phyloP scores from a whole-genome alignment of 1,140 invertebrate genomes.

The Aethina tumida region DNA sequence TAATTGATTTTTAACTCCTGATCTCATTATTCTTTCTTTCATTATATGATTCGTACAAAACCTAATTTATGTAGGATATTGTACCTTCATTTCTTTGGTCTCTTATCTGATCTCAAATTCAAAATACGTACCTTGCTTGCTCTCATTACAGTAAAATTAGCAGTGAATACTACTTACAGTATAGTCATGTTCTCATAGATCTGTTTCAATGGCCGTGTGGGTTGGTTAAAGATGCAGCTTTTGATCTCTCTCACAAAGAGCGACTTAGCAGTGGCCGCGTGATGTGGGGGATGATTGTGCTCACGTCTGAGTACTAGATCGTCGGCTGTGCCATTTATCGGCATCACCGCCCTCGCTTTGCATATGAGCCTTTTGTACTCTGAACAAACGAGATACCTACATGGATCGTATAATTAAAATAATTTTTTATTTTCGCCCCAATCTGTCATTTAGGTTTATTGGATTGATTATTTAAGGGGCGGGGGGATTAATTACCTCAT shows the following conservation, averaged over 20 bases:
- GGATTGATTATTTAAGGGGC: too few species aligned
- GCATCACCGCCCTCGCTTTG: conserved; percentile 20
- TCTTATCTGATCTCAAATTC: too few species aligned
- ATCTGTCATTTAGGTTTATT: not conserved
- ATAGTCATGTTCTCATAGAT: conserved; percentile 9
- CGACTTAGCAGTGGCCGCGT: not conserved
- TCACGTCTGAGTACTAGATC: conserved; percentile 17
- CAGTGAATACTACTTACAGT: conserved; percentile 21
- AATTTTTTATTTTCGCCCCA: not conserved
- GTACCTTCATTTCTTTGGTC: too few species aligned
- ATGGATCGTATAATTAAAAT: not conserved
- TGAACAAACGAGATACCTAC: conserved; percentile 22
- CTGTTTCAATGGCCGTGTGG: conserved; percentile 5
- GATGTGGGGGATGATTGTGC: conserved; percentile 24
- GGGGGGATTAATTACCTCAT: conserved; percentile 20
- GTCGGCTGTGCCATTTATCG: conserved; percentile 11
- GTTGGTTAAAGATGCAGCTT: conserved; percentile 5
- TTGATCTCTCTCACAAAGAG: conserved; percentile 13
- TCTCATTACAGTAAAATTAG: too few species aligned
- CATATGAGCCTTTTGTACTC: conserved; percentile 24
- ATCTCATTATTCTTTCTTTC: too few species aligned
- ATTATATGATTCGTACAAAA: too few species aligned
- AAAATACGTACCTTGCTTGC: too few species aligned
- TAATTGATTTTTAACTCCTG: too few species aligned
- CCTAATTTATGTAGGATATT: too few species aligned